phyloP scores from a whole-genome alignment of 2,888 invertebrate species.

The Caenorhabditis sp. region DNA sequence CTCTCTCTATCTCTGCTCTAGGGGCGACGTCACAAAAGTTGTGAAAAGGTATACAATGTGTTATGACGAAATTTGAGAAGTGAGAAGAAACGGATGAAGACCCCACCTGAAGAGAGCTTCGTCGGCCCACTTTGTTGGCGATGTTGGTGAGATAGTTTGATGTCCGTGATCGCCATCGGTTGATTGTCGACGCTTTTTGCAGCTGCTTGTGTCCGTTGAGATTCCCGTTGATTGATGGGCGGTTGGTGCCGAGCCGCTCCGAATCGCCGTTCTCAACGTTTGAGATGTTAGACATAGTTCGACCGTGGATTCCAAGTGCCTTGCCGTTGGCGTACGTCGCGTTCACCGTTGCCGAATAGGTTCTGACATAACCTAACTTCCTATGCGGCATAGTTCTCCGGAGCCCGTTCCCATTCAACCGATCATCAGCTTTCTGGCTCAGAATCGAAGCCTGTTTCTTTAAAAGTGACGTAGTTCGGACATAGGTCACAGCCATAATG shows the following conservation, averaged over 20 bases:
- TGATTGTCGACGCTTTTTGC: constrained; percentile 61
- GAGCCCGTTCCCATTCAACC: constrained; percentile 70
- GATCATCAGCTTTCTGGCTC: constrained; percentile 68
- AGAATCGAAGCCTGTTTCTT: constrained; percentile 81
- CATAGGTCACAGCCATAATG: constrained; percentile 96
- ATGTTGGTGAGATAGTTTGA: constrained; percentile 63
- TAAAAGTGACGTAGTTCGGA: constrained; percentile 90
- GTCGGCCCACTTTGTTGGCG: constrained; percentile 63
- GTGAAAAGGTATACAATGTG: constrained; percentile 27
- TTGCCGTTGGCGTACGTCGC: constrained; percentile 37
- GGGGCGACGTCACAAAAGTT: constrained; percentile 45
- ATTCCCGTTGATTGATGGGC: constrained; percentile 50
- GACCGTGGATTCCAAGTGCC: constrained; percentile 24
- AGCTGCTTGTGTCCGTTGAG: constrained; percentile 55
- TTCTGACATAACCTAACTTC: constrained; percentile 69
- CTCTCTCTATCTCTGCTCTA: neutral
- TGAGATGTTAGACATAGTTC: constrained; percentile 38
- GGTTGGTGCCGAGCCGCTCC: constrained; percentile 38
- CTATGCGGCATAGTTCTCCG: constrained; percentile 73
- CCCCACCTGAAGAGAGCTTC: constrained; percentile 63
- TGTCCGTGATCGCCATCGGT: constrained; percentile 60
- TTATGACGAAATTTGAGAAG: constrained; percentile 46
- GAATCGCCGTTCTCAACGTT: constrained; percentile 36
- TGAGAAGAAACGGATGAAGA: neutral
- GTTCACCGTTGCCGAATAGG: constrained; percentile 55